These are phyloP conservation scores for Leucophenga maculata DNA, from an alignment of 2,888 invertebrate genomes.

Conservation along the genomic window DNA sequence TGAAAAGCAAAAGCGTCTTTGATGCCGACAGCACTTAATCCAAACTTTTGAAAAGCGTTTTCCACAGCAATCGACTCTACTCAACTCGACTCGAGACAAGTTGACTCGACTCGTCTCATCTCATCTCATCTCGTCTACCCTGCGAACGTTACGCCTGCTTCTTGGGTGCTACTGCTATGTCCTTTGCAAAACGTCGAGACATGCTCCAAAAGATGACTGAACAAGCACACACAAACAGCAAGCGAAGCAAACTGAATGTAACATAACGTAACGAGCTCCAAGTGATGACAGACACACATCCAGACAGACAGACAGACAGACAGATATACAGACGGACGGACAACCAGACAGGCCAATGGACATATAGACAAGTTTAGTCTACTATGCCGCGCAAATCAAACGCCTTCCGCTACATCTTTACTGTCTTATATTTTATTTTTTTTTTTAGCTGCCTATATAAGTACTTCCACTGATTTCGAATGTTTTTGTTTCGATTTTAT, in stretches of 20 bases:
- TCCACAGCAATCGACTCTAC: not conserved
- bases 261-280: not conserved
- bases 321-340: not conserved
- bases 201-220: not conserved
- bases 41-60: conserved; percentile 4
- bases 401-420: not conserved
- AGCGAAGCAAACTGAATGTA: not conserved
- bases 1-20: not conserved
- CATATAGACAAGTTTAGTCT: not conserved
- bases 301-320: not conserved
- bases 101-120: not conserved
- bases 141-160: not conserved
- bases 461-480: no score
- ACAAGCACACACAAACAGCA: not conserved
- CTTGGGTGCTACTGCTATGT: no score
- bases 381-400: not conserved
- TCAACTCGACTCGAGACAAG: not conserved
- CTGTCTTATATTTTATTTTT: not conserved
- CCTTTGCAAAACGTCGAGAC: no score
- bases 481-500: no score
- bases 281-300: not conserved
- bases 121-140: not conserved
- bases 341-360: not conserved
- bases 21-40: conserved; percentile 8
- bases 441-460: not conserved